phyloP scores from a whole-genome alignment of 2,113 vertebrate genomes.

The Phylloscopus trochilus region DNA sequence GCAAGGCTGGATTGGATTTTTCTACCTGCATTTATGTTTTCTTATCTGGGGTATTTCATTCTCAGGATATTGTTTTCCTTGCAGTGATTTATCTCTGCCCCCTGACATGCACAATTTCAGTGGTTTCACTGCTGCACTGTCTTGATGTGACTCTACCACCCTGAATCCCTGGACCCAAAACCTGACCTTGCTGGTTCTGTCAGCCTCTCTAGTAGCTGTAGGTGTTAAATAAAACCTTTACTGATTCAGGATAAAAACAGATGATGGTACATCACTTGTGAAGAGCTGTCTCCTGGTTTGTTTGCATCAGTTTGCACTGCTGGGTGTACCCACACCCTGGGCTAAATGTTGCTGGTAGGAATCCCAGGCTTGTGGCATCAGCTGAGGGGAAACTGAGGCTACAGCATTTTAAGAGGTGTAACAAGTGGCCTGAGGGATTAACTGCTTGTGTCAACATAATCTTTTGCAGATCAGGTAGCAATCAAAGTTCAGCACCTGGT shows the following conservation, averaged over 20 bases:
- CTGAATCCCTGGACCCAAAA: background rate
- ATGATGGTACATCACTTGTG: too few species aligned
- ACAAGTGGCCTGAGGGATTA: background rate
- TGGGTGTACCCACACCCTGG: background rate
- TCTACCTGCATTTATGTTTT: background rate
- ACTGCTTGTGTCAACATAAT: background rate
- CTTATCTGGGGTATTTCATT: background rate
- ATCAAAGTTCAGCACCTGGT: background rate
- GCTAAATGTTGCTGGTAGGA: background rate
- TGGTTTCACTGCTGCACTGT: background rate
- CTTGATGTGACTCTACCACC: background rate
- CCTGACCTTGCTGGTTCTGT: accelerated
- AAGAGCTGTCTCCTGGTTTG: background rate
- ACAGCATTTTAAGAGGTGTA: too few species aligned
- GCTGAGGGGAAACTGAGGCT: background rate
- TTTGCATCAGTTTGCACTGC: background rate
- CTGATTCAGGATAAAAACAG: background rate
- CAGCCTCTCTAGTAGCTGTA: background rate
- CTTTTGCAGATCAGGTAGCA: background rate
- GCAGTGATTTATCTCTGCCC: background rate
- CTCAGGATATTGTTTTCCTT: background rate
- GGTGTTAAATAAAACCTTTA: background rate
- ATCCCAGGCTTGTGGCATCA: background rate
- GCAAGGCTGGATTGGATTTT: background rate
- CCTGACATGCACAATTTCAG: background rate